Evolutionary conservation across 2,113 vertebrate species (phyloP).

Genomic region (Hippopotamus amphibius): DNA sequence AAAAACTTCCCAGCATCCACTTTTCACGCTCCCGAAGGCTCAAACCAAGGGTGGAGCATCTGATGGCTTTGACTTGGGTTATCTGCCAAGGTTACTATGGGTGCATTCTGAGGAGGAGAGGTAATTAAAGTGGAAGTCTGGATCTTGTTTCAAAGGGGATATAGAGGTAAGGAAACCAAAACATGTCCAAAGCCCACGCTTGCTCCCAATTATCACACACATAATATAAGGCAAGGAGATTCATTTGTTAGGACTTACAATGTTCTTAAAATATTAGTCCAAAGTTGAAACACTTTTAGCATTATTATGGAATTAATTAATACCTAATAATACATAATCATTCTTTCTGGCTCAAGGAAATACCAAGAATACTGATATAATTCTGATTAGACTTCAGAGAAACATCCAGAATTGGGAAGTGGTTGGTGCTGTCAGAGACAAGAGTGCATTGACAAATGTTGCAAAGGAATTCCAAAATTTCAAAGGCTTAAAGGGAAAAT

Average conservation of each 20-base stretch:
- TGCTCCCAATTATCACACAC: neutral
- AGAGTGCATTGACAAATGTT: neutral
- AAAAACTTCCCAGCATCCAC: neutral
- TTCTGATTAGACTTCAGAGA: neutral
- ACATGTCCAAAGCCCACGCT: neutral
- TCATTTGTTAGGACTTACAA: neutral
- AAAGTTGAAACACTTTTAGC: conserved; percentile 15
- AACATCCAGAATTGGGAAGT: neutral
- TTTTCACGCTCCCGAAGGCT: neutral
- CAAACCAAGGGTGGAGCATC: neutral
- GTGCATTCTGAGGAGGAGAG: neutral
- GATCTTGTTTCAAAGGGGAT: neutral
- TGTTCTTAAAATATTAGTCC: conserved; percentile 1
- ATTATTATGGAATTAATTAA: neutral
- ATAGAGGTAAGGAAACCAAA: neutral
- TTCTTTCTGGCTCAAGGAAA: neutral
- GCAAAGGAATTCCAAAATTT: neutral
- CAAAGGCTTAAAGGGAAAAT: neutral
- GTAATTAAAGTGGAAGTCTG: neutral
- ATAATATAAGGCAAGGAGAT: neutral
- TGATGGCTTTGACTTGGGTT: neutral
- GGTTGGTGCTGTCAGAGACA: neutral
- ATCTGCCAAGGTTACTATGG: accelerated
- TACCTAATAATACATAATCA: neutral
- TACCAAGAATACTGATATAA: neutral